Evolutionary conservation across 2,888 invertebrate species (phyloP).

Genomic region (Eupeodes latifasciatus): DNA sequence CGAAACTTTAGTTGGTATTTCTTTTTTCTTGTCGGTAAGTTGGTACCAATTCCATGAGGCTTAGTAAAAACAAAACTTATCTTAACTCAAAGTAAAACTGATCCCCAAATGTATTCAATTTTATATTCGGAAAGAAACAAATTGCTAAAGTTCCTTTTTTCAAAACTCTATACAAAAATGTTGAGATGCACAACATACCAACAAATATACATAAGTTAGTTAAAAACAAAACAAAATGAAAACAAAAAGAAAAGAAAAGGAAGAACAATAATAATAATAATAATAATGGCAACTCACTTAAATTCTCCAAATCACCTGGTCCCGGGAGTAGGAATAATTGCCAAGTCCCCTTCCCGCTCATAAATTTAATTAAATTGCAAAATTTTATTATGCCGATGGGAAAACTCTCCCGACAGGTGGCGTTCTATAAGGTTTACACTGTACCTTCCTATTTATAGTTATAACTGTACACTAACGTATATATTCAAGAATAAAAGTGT

Average conservation of each 20-base stretch:
- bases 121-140: constrained; percentile 44
- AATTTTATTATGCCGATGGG: constrained; percentile 70
- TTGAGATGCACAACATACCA: constrained; percentile 32
- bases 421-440: not conserved
- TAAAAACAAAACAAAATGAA: not conserved
- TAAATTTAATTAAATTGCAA: constrained; percentile 75
- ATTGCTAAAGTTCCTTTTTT: constrained; percentile 61
- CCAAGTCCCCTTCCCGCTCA: constrained; percentile 51
- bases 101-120: constrained; percentile 58
- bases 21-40: not conserved
- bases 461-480: not conserved
- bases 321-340: constrained; percentile 68
- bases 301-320: constrained; percentile 73
- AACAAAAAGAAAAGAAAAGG: not conserved
- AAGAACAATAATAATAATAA: constrained; percentile 60
- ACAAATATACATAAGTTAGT: not conserved
- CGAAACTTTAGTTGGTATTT: constrained; percentile 14
- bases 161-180: constrained; percentile 34
- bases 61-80: constrained; percentile 14
- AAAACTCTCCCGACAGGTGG: constrained; percentile 33
- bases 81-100: constrained; percentile 22
- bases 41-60: constrained; percentile 29
- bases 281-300: constrained; percentile 74
- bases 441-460: not conserved
- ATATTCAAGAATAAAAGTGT: constrained; percentile 47